Conservation (phyloP, 2,888 invertebrate species). For the Theodoxus fluviatilis region DNA sequence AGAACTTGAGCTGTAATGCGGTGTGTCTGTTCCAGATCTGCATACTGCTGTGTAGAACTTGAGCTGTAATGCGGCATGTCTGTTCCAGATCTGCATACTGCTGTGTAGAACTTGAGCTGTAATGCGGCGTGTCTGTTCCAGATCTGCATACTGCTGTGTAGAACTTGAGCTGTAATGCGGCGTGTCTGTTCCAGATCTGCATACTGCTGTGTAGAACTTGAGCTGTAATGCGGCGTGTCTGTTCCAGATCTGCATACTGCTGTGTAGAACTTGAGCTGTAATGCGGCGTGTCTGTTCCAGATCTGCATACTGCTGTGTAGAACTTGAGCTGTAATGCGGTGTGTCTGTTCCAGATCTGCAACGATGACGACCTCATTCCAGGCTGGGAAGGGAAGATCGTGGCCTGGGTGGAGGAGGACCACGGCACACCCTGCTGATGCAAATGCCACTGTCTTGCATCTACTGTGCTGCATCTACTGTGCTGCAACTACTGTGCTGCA, state of each 20-base stretch:
- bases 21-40: too few species aligned
- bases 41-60: too few species aligned
- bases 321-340: neutral
- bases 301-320: neutral
- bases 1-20: too few species aligned
- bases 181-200: neutral
- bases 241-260: too few species aligned
- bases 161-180: neutral
- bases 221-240: too few species aligned
- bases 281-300: neutral
- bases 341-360: slow-evolving; percentile 41
- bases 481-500: too few species aligned
- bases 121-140: too few species aligned
- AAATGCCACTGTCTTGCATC: neutral
- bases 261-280: neutral
- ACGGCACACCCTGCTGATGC: slow-evolving; percentile 28
- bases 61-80: too few species aligned
- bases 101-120: too few species aligned
- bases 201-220: neutral
- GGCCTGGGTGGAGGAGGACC: slow-evolving; percentile 67
- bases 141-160: too few species aligned
- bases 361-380: slow-evolving; percentile 66
- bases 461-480: too few species aligned
- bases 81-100: too few species aligned
- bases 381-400: slow-evolving; percentile 68